Evolutionary conservation across 2,888 invertebrate species (phyloP), one percentile per base, ranked within the genome.

Genomic region (Ptychoptera albimana): DNA sequence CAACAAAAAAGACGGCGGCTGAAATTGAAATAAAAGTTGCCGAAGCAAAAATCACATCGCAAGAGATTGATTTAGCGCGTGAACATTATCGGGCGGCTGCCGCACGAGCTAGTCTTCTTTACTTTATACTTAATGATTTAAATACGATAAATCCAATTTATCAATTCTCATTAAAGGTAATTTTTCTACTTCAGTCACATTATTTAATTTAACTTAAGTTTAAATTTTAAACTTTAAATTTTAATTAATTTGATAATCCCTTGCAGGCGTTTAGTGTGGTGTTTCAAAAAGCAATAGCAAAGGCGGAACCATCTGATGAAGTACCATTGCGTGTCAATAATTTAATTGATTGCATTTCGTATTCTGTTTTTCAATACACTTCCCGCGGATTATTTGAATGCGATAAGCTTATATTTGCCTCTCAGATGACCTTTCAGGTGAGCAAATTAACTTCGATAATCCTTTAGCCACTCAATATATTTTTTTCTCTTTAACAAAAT

Each of bases 101-200:
- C 1, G 86, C 91, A 1, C 72, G 94, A 57, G 93, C 94, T 0
- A 93, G 93, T 44, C 71, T 96, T 5, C 70, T 96, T 0, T 96
- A 96, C 64, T 96, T 96, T 57, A 93, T 96, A 52, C 68, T 96
- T 36, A 94, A 94, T 58, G 94, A 96, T 53, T 70, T 96, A 47
- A 88, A 92, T 64, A 92, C 89, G 31, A 93, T 96, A 49, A 93
- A 94, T 67, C 92, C 92, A 1, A 93, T 96, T 55, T 96, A 96
- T 63, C 93, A 94, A 62, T 96, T 96, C 67, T 94, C 94, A 11
- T 69, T 96, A 48, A 94, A 96, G 76, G 89, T 45, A 35, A 36
- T 37, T 42, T 8, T 44, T 5, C n/a, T 35, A 23, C 35, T 23
- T 35, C 31, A 32, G 3, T 32, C 6, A 29, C 16, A 8, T 12